Conservation (phyloP, 2,888 invertebrate genomes). For the Scaeva pyrastri region DNA sequence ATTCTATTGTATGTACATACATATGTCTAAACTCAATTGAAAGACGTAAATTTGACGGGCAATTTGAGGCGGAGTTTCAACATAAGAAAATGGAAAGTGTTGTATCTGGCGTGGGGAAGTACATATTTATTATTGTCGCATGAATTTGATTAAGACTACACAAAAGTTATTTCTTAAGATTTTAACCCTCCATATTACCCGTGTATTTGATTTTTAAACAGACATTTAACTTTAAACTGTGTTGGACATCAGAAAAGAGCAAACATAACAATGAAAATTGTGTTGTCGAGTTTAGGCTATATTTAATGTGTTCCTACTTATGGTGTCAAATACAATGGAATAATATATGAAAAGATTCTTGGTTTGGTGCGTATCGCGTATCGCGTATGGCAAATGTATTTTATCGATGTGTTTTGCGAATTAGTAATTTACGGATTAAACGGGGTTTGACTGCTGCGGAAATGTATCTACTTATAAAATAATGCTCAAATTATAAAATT, state of each 20-base stretch:
- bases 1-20: constrained; percentile 40
- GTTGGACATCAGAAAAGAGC: constrained; percentile 27
- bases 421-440: not conserved
- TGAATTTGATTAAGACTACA: constrained; percentile 61
- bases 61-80: constrained; percentile 54
- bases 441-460: too few relatives aligned
- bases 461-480: too few relatives aligned
- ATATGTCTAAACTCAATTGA: constrained; percentile 59
- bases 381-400: not conserved
- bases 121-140: constrained; percentile 1
- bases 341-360: not conserved
- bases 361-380: too few relatives aligned
- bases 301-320: not conserved
- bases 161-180: constrained; percentile 53
- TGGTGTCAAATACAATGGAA: not conserved
- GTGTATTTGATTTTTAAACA: constrained; percentile 71
- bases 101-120: constrained; percentile 16
- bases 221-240: constrained; percentile 57
- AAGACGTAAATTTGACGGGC: constrained; percentile 57
- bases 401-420: not conserved
- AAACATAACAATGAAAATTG: not conserved
- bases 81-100: not conserved
- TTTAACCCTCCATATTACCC: constrained; percentile 70
- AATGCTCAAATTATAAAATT: too few relatives aligned
- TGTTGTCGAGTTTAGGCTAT: not conserved